Percentiles rank a stretch among this genome's conserved stretches.
Evolutionary conservation across 2,797 vertebrate species (phyloP).

Genomic region (Avahi laniger): DNA sequence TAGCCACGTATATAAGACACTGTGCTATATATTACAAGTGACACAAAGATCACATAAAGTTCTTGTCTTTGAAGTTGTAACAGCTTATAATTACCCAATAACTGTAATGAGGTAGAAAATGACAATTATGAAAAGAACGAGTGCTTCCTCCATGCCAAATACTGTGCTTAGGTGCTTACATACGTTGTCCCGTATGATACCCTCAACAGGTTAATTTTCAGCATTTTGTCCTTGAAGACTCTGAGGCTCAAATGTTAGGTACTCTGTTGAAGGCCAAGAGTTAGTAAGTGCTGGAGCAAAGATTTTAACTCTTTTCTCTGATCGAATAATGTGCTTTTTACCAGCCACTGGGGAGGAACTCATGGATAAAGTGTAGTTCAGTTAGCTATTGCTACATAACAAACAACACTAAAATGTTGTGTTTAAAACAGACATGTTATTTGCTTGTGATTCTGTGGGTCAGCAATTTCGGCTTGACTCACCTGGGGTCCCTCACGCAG

Average conservation of each 20-base stretch:
- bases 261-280: not conserved
- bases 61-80: conserved; percentile 10
- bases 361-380: not conserved
- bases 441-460: not conserved
- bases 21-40: not conserved
- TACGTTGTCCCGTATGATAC: not conserved
- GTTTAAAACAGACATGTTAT: not conserved
- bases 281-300: not conserved
- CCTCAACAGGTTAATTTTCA: not conserved
- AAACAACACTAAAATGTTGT: not conserved
- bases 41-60: not conserved
- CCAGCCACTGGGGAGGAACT: not conserved
- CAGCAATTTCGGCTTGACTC: not conserved
- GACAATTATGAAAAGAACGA: not conserved
- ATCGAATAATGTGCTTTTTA: not conserved
- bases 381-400: not conserved
- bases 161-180: not conserved
- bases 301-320: not conserved
- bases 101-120: not conserved
- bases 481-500: not conserved
- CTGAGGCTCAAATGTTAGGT: not conserved
- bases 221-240: not conserved
- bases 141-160: not conserved
- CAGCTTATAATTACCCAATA: not conserved
- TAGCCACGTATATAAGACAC: not conserved